Conservation (phyloP, 1,140 invertebrate genomes). For the Arion vulgaris region DNA sequence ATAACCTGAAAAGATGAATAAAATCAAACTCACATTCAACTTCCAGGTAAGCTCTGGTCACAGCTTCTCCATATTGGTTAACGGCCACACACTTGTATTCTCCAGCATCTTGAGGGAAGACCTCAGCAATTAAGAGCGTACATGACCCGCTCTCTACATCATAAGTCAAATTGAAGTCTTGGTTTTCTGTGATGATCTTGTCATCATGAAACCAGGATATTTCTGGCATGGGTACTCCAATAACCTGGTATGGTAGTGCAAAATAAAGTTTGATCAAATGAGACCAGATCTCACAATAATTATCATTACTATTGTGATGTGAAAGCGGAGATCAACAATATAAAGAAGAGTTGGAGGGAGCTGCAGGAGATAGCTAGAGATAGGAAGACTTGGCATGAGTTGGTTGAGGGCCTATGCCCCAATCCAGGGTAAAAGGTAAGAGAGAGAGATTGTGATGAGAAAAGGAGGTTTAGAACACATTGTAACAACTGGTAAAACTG, state of each 20-base stretch:
- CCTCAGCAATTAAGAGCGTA: slow-evolving; percentile 67
- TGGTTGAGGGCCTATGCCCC: too few relatives aligned
- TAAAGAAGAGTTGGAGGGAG: too few relatives aligned
- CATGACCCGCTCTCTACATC: slow-evolving; percentile 62
- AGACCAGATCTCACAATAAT: too few relatives aligned
- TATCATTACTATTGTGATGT: too few relatives aligned
- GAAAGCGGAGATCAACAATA: too few relatives aligned
- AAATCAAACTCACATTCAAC: slow-evolving; percentile 77
- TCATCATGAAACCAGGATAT: slow-evolving; percentile 80
- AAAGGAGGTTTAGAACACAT: too few relatives aligned
- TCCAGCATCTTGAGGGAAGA: slow-evolving; percentile 94
- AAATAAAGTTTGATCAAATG: neutral
- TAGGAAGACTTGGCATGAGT: too few relatives aligned
- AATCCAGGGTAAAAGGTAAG: too few relatives aligned
- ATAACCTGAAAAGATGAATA: slow-evolving; percentile 3
- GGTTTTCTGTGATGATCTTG: slow-evolving; percentile 78
- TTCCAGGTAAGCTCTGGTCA: slow-evolving; percentile 82
- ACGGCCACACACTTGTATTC: slow-evolving; percentile 93
- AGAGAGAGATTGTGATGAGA: too few relatives aligned
- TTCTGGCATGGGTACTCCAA: slow-evolving; percentile 61
- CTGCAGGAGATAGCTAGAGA: too few relatives aligned
- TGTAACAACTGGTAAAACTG: too few relatives aligned
- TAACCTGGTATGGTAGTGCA: slow-evolving; percentile 39
- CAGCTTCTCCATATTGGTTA: slow-evolving; percentile 90
- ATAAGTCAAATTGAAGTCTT: slow-evolving; percentile 67